Base-by-base conservation (phyloP, 2,797 vertebrate genomes). In the Sebastes iracundus region DNA sequence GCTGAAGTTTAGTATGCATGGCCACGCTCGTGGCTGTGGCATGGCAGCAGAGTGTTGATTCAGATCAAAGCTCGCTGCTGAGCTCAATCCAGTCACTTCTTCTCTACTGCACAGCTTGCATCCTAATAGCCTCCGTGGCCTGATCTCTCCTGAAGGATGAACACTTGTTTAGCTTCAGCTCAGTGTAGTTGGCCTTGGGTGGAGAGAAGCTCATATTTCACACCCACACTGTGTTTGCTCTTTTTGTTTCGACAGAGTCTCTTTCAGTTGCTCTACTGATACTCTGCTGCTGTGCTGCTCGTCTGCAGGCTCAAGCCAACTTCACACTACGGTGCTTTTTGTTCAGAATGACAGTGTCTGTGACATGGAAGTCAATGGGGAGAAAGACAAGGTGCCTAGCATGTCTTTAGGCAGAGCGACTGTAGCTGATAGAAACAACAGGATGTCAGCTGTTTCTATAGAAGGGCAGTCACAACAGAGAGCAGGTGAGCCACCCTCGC, bases 31-130 rank as follows among this genome's bases (percentile, higher is more conserved):
- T 27, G 79, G 62, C 84, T 75, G 62, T 77, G 71, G 75, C 75
- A 62, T 66, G 69, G 82, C 64, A 83, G 80, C 79, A 71, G 65
- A 82, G 79, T 84, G 82, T 84, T 82, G 81, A 85, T 83, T 90
- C 66, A 83, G 68, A 91, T 90, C 87, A 90, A 89, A 88, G 86
- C 80, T 60, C 20, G 22, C 75, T 69, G 72, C 88, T 82, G 42
- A 87, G 82, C 75, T 83, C 77, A 65, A 38, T 86, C 82, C 88
- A 84, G 46, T 90, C 77, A 82, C 67, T 90, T 78, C 81, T 84
- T 89, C 84, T 79, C 81, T 49, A 78, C 74, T 65, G 75, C 70
- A 71, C 28, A 77, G 79, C 63, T 53, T 69, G 55, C 61, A 87
- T 86, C 63, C 58, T 77, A 87, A 89, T 79, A 11, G 62, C 42